These are phyloP conservation scores for Casuarius casuarius DNA, from an alignment of 2,113 vertebrate species.

Conservation along the genomic window DNA sequence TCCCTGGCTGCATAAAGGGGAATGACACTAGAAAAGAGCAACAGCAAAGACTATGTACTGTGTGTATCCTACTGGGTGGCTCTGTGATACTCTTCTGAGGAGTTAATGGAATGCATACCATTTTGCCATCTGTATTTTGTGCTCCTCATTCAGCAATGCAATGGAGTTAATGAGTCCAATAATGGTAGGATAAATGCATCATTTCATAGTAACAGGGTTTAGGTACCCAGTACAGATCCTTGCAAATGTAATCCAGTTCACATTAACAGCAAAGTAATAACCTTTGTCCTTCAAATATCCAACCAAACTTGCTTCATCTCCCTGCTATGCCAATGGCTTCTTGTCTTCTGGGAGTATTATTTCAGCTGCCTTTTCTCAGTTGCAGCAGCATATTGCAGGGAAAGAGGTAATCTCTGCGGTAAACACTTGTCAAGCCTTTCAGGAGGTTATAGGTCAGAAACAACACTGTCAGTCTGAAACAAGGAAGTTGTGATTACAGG, in stretches of 20 bases:
- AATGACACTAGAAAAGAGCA: neutral
- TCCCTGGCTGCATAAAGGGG: neutral
- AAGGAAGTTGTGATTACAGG: conserved; percentile 47
- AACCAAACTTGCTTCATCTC: neutral
- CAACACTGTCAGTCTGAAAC: neutral
- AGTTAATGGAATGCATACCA: neutral
- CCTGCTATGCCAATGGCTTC: neutral
- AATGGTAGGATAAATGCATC: neutral
- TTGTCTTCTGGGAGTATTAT: neutral
- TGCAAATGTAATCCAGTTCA: neutral
- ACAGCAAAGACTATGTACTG: neutral
- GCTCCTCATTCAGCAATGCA: neutral
- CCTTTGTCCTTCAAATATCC: neutral
- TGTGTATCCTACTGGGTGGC: neutral
- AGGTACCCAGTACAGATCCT: neutral
- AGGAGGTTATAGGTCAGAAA: conserved; percentile 26
- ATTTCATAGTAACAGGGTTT: neutral
- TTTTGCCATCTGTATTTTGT: neutral
- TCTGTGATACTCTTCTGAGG: neutral
- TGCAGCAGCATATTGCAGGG: neutral
- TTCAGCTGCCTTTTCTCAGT: conserved; percentile 22
- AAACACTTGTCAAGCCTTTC: conserved; percentile 26
- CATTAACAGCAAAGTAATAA: neutral
- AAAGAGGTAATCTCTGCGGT: neutral
- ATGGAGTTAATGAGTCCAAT: neutral